phyloP scores from a whole-genome alignment of 2,113 vertebrate genomes.

The Psephotus haematonotus region DNA sequence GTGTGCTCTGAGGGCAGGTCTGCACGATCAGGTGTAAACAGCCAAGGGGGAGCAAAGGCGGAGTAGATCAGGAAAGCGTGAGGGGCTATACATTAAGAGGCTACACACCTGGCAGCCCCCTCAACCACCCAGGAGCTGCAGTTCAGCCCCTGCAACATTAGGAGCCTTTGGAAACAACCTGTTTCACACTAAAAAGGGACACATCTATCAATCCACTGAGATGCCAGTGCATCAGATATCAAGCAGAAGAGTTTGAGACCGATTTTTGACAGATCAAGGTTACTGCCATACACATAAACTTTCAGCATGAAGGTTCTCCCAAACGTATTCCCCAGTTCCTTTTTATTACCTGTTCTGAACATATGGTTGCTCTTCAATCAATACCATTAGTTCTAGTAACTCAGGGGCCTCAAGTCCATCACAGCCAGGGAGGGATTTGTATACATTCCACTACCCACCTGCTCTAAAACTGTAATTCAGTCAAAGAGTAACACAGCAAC shows the following conservation, averaged over 20 bases:
- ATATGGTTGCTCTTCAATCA: constrained; percentile 61
- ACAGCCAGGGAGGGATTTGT: constrained; percentile 68
- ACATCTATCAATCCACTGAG: not conserved
- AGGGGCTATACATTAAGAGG: not conserved
- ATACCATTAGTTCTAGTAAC: constrained; percentile 58
- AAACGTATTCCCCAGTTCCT: not conserved
- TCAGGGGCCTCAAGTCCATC: constrained; percentile 66
- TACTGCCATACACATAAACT: not conserved
- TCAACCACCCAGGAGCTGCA: not conserved
- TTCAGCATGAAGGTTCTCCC: not conserved
- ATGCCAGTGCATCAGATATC: not conserved
- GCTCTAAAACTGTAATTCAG: constrained; percentile 69
- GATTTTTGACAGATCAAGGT: not conserved
- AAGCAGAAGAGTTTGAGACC: not conserved
- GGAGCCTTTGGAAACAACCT: not conserved
- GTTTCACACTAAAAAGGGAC: not conserved
- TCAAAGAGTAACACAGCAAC: constrained; percentile 55
- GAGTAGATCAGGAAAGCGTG: not conserved
- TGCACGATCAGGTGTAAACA: not conserved
- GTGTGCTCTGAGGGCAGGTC: not conserved
- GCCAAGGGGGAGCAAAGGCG: not conserved
- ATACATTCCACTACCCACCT: constrained; percentile 62
- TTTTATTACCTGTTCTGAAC: constrained; percentile 68
- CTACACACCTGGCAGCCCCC: not conserved
- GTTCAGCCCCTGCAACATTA: not conserved